phyloP scores from a whole-genome alignment of 2,888 invertebrate species.

The Salticus scenicus region DNA sequence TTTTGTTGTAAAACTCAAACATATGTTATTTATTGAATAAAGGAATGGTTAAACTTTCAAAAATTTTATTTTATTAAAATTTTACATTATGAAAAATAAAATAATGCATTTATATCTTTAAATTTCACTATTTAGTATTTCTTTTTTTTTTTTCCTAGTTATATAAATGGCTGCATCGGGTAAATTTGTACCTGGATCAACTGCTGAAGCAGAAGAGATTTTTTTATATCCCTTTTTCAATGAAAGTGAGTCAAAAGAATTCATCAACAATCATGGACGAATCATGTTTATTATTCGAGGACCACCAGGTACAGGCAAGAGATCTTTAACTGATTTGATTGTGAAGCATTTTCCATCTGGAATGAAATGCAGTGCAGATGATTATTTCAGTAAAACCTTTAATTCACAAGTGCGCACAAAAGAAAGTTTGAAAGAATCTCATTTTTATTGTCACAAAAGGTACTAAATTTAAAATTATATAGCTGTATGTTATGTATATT shows the following conservation, averaged over 20 bases:
- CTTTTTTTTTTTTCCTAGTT: no score
- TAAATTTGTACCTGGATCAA: slow-evolving; percentile 52
- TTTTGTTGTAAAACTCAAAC: no score
- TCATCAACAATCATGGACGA: slow-evolving; percentile 47
- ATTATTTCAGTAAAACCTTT: slow-evolving; percentile 46
- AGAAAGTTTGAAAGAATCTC: slow-evolving; percentile 28
- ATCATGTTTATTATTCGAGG: slow-evolving; percentile 65
- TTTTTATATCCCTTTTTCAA: slow-evolving; percentile 43
- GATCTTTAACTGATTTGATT: slow-evolving; percentile 22
- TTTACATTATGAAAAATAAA: no score
- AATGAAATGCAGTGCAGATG: slow-evolving; percentile 51
- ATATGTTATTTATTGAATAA: no score
- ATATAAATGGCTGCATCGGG: neutral
- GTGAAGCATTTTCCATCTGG: slow-evolving; percentile 12
- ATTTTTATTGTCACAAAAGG: slow-evolving; percentile 52
- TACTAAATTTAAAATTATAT: no score
- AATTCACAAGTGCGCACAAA: neutral
- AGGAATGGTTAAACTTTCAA: no score
- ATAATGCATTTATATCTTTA: no score
- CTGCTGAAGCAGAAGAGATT: slow-evolving; percentile 40
- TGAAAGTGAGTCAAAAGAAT: slow-evolving; percentile 33
- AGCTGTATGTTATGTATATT: no score
- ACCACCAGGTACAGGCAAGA: slow-evolving; percentile 50
- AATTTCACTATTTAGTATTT: no score
- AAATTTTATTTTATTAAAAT: no score